Evolutionary conservation across 2,113 vertebrate species (phyloP).

Genomic region (Lepisosteus osseus): DNA sequence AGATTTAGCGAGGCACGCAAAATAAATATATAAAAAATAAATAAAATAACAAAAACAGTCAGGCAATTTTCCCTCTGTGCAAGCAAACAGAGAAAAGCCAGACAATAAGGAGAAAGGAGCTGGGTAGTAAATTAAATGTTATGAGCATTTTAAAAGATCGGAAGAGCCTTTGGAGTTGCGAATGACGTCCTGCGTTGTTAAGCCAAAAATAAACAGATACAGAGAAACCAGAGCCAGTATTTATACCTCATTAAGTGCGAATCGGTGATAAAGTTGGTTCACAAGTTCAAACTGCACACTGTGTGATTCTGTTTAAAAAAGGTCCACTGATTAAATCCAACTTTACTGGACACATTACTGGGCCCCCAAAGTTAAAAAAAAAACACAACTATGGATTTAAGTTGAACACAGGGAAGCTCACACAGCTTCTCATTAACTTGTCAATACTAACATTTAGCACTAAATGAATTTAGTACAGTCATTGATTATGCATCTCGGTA

Average conservation of each 20-base stretch:
- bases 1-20: conserved; percentile 7
- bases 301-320: not conserved
- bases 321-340: not conserved
- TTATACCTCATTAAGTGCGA: conserved; percentile 7
- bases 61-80: not conserved
- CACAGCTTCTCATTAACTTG: not conserved
- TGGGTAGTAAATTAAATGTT: too few species aligned
- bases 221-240: conserved; percentile 1
- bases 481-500: not conserved
- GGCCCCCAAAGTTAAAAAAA: not conserved
- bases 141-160: too few species aligned
- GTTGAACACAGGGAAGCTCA: not conserved
- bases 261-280: not conserved
- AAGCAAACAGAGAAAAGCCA: not conserved
- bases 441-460: not conserved
- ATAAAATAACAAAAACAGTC: not conserved
- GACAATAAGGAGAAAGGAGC: not conserved
- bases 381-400: not conserved
- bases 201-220: conserved; percentile 3
- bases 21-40: not conserved
- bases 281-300: not conserved
- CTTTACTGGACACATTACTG: not conserved
- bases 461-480: not conserved
- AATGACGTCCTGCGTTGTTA: not conserved
- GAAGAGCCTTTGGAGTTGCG: not conserved